Base-by-base conservation (phyloP, 1,140 invertebrate genomes). In the Saccostrea echinata region DNA sequence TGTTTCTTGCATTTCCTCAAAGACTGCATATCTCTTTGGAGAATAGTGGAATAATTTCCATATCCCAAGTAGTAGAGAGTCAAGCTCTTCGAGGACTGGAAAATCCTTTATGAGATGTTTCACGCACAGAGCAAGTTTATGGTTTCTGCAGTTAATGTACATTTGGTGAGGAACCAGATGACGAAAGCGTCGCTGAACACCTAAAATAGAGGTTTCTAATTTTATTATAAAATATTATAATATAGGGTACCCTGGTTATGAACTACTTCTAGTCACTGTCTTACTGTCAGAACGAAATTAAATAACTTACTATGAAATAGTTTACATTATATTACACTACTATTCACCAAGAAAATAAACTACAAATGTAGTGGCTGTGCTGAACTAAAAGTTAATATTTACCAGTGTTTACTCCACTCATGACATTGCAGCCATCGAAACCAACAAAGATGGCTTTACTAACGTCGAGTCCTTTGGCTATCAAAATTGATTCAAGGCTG, bases 371-470 rank as follows among this genome's bases (percentile, higher is more conserved):
- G n/a, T n/a, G n/a, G n/a, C n/a, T n/a, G n/a, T n/a, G n/a, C n/a
- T n/a, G n/a, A n/a, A n/a, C n/a, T n/a, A n/a, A n/a, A 3, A 43
- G 11, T 64, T 43, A 43, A 43, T 43, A 43, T 64, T 35, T 57
- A 83, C 76, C 86, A 80, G 33, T 87, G 57, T 88, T 88, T 21
- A 57, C 86, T 11, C 86, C 86, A 52, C 53, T 68, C 86, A 88
- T 88, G 21, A 82, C 84, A 27, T 88, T 88, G 57, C 86, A 88
- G 3, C 86, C 86, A 88, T 43, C 35, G 35, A 43, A 43, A 43
- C 35, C 35, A 43, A 43, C 35, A 43, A 43, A 43, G 35, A 43
- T 13, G 6, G 55, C 86, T 68, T 88, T 88, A 43, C n/a, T 64
- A 0, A 88, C 43, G 24, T 88, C 86, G n/a, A 88, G 6, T 11